Evolutionary conservation across 2,888 invertebrate species (phyloP).

Genomic region (Uloborus plumipes): DNA sequence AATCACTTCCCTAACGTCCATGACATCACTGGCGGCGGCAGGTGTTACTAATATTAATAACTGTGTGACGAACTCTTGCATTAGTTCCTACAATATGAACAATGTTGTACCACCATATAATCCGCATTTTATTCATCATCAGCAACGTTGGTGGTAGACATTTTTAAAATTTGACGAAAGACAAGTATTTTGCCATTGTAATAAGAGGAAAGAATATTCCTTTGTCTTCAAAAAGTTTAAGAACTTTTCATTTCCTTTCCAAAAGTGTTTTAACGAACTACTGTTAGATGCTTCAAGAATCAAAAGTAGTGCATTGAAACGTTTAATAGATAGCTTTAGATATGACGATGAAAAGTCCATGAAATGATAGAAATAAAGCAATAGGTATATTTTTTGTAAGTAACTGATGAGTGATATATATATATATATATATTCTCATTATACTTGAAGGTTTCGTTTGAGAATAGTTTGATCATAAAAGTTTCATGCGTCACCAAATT

Average conservation of each 20-base stretch:
- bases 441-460: no score
- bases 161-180: background rate
- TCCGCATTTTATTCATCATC: slow-evolving; percentile 66
- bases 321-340: background rate
- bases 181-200: background rate
- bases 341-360: background rate
- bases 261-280: no score
- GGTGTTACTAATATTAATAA: slow-evolving; percentile 44
- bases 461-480: no score
- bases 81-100: slow-evolving; percentile 61
- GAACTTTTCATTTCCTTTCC: background rate
- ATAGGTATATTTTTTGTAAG: no score
- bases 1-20: slow-evolving; percentile 47
- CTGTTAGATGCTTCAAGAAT: background rate
- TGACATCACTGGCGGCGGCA: slow-evolving; percentile 40
- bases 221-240: background rate
- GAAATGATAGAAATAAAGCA: no score
- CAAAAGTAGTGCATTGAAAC: slow-evolving; percentile 7
- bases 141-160: slow-evolving; percentile 65
- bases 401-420: no score
- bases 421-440: no score
- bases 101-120: slow-evolving; percentile 65
- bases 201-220: background rate
- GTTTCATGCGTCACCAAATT: no score
- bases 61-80: slow-evolving; percentile 53